phyloP scores from a whole-genome alignment of 2,797 vertebrate species.

The Dicrostonyx torquatus region DNA sequence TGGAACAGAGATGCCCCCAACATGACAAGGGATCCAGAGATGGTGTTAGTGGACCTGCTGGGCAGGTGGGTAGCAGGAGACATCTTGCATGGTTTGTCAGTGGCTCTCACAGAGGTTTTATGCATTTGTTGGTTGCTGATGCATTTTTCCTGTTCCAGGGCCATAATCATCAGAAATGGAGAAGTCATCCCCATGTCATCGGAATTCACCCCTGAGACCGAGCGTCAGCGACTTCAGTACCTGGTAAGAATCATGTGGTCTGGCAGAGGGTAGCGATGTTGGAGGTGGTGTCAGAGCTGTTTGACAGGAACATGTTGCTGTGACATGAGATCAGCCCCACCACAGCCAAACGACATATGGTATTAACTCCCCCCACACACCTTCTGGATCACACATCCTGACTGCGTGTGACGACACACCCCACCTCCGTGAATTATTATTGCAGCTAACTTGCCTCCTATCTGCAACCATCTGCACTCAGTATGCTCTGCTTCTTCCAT shows the following conservation, averaged over 20 bases:
- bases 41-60: not conserved
- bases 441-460: slow-evolving; percentile 56
- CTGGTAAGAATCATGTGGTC: slow-evolving; percentile 88
- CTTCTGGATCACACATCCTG: slow-evolving; percentile 58
- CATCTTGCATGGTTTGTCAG: not conserved
- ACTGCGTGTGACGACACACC: not conserved
- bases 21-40: not conserved
- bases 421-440: slow-evolving; percentile 37
- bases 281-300: fast-evolving
- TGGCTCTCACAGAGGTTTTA: slow-evolving; percentile 25
- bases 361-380: not conserved
- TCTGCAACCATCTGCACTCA: not conserved
- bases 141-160: slow-evolving; percentile 88
- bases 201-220: slow-evolving; percentile 98
- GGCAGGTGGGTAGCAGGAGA: not conserved
- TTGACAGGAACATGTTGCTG: not conserved
- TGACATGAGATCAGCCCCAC: not conserved
- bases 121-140: slow-evolving; percentile 51
- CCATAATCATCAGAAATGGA: slow-evolving; percentile 94
- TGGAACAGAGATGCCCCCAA: not conserved
- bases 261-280: fast-evolving
- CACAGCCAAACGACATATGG: slow-evolving; percentile 32
- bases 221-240: slow-evolving; percentile 97
- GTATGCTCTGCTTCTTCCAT: not conserved
- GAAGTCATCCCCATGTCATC: slow-evolving; percentile 97